A percentile compares a stretch with the other conserved stretches of the same genome.
Evolutionary conservation across 2,888 invertebrate genomes (phyloP).

Genomic region (Hypomecis atomaria): DNA sequence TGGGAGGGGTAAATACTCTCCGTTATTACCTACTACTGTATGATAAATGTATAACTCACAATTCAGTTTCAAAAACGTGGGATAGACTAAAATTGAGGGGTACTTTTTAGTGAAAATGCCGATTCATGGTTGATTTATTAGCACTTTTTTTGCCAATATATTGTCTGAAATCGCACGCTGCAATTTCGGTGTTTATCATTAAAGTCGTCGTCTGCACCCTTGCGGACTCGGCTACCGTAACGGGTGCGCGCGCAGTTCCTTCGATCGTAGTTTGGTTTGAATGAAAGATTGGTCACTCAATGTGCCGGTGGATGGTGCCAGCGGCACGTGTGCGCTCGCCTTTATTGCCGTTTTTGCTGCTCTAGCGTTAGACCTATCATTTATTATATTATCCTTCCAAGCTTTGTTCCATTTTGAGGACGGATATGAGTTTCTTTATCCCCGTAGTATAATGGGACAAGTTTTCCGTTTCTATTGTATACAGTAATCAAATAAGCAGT

Average conservation of each 20-base stretch:
- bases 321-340: slow-evolving; percentile 52
- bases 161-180: background rate
- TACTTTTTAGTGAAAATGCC: too few relatives aligned
- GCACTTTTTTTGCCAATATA: background rate
- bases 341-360: slow-evolving; percentile 36
- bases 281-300: slow-evolving; percentile 72
- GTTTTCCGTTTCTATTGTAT: background rate
- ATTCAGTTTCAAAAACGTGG: too few relatives aligned
- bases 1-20: too few relatives aligned
- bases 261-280: slow-evolving; percentile 74
- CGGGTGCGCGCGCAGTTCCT: slow-evolving; percentile 75
- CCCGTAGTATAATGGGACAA: slow-evolving; percentile 4
- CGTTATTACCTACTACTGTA: too few relatives aligned
- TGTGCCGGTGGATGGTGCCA: slow-evolving; percentile 39
- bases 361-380: slow-evolving; percentile 25
- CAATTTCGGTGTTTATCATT: background rate
- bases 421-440: slow-evolving; percentile 22
- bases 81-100: too few relatives aligned
- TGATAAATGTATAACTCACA: too few relatives aligned
- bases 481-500: too few relatives aligned
- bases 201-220: slow-evolving; percentile 35
- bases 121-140: background rate
- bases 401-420: slow-evolving; percentile 16
- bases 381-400: slow-evolving; percentile 25
- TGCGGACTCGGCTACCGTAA: slow-evolving; percentile 31